These are phyloP conservation scores for Nematolebias whitei DNA, from an alignment of 2,113 vertebrate genomes.

Conservation along the genomic window DNA sequence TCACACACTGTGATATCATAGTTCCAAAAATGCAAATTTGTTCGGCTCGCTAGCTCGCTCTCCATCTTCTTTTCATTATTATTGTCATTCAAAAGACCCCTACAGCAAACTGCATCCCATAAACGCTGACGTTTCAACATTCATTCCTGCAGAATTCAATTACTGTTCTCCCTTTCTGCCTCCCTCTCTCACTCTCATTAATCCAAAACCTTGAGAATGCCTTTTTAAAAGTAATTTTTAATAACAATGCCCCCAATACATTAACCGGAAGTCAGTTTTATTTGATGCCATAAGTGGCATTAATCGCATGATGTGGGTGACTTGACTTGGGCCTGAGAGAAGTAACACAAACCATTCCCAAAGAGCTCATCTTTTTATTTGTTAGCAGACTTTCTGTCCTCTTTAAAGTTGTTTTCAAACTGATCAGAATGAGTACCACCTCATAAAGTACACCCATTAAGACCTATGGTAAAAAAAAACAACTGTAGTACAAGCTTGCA, in stretches of 20 bases:
- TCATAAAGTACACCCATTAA: too few relatives aligned
- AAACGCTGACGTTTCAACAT: constrained; percentile 31
- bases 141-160: constrained; percentile 66
- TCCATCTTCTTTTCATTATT: constrained; percentile 39
- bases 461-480: too few relatives aligned
- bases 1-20: constrained; percentile 23
- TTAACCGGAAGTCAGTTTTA: constrained; percentile 51
- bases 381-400: not conserved
- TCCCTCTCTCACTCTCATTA: constrained; percentile 21
- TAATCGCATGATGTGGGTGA: constrained; percentile 54
- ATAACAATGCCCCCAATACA: constrained; percentile 41
- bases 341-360: not conserved
- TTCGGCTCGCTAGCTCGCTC: constrained; percentile 1
- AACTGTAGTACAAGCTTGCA: too few relatives aligned
- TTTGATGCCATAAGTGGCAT: constrained; percentile 47
- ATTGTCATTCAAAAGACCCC: constrained; percentile 46
- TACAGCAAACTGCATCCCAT: constrained; percentile 33
- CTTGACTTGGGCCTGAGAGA: constrained; percentile 20
- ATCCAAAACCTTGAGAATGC: constrained; percentile 45
- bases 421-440: too few relatives aligned
- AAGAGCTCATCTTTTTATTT: constrained; percentile 19
- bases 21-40: constrained; percentile 36
- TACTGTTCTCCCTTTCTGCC: constrained; percentile 21
- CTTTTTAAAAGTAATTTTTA: constrained; percentile 59
- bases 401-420: too few relatives aligned